Conservation (phyloP, 2,797 vertebrate genomes). For the Fundulus diaphanus region DNA sequence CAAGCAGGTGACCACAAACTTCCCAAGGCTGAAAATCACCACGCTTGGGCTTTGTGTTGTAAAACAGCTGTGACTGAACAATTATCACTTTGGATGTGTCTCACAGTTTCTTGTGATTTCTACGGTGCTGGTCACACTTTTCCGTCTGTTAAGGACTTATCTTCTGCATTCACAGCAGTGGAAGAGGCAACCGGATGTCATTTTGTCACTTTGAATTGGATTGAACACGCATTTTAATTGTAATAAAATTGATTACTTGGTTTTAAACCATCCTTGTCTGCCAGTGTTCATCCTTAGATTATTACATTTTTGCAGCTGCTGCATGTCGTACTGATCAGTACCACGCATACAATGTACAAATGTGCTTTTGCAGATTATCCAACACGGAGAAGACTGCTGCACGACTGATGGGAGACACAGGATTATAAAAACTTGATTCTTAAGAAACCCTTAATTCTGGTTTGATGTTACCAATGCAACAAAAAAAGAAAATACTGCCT, state of each 20-base stretch:
- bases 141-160: background rate
- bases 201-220: constrained; percentile 1
- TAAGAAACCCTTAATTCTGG: constrained; percentile 1
- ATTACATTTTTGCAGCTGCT: background rate
- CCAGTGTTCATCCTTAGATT: background rate
- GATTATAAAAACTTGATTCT: background rate
- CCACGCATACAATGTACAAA: background rate
- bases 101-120: constrained; percentile 16
- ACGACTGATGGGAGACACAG: background rate
- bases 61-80: constrained; percentile 37
- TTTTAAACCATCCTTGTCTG: constrained; percentile 2
- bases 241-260: background rate
- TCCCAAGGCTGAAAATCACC: constrained; percentile 8
- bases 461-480: constrained; percentile 4
- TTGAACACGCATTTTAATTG: background rate
- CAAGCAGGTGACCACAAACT: constrained; percentile 9
- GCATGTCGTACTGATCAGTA: background rate
- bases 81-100: constrained; percentile 26
- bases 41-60: constrained; percentile 10
- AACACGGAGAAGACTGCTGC: background rate
- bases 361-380: background rate
- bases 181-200: background rate
- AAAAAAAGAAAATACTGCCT: background rate
- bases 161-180: background rate
- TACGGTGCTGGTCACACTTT: constrained; percentile 17